A percentile compares a stretch with the other conserved stretches of the same genome.
Evolutionary conservation across 2,113 vertebrate species (phyloP).

Genomic region (Chloebia gouldiae): DNA sequence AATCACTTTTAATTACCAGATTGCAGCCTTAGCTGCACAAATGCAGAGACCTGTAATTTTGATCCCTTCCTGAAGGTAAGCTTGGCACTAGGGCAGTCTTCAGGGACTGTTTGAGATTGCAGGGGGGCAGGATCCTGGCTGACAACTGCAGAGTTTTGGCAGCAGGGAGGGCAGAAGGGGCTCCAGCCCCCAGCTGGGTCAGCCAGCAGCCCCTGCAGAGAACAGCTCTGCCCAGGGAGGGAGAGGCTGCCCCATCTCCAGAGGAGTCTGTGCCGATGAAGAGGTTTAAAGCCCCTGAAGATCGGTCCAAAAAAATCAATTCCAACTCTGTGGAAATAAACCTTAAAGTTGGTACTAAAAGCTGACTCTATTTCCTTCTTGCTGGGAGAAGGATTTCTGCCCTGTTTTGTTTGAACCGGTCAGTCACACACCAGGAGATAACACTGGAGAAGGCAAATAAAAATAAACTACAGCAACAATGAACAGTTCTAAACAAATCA

Average conservation of each 20-base stretch:
- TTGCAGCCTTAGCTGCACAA: slow-evolving; percentile 8
- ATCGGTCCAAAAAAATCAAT: background rate
- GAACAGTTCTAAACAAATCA: background rate
- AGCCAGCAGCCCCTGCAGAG: background rate
- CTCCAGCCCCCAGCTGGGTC: background rate
- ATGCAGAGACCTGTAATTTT: background rate
- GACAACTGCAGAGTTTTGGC: background rate
- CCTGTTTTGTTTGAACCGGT: background rate
- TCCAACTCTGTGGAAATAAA: background rate
- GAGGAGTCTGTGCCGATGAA: background rate
- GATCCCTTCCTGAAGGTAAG: background rate
- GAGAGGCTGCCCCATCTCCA: background rate
- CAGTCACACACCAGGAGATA: background rate
- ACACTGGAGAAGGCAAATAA: background rate
- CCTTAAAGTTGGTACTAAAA: background rate
- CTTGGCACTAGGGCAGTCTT: background rate
- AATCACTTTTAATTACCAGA: slow-evolving; percentile 20
- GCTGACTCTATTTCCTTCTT: background rate
- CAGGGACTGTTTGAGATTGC: background rate
- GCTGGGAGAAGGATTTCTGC: background rate
- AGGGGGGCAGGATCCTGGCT: background rate
- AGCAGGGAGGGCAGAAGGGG: background rate
- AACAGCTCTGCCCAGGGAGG: background rate
- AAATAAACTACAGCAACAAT: background rate
- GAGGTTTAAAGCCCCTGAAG: background rate